Evolutionary conservation across 2,888 invertebrate species (phyloP).

Genomic region (Didymodactylos carnosus): DNA sequence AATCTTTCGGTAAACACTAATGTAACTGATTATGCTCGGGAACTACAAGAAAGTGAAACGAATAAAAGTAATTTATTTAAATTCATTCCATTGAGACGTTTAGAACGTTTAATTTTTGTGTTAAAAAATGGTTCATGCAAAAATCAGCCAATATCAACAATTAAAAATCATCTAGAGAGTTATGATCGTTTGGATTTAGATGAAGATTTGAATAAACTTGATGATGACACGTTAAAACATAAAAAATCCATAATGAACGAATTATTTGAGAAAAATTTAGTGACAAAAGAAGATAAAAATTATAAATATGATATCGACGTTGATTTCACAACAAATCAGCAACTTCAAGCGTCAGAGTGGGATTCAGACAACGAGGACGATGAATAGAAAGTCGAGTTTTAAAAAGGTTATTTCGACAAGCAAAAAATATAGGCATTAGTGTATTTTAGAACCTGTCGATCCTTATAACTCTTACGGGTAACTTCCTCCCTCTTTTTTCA

Average conservation of each 20-base stretch:
- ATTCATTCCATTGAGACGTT: constrained; percentile 29
- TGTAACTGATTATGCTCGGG: constrained; percentile 26
- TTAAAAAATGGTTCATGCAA: constrained; percentile 31
- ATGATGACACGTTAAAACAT: constrained; percentile 29
- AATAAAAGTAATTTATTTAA: not conserved
- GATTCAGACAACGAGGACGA: constrained; percentile 24
- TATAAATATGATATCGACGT: constrained; percentile 38
- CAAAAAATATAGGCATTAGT: no score
- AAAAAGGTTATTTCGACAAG: no score
- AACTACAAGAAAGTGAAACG: constrained; percentile 22
- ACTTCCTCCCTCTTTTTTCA: no score
- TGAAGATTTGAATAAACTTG: constrained; percentile 37
- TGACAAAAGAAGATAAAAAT: constrained; percentile 35
- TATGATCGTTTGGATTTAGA: constrained; percentile 35
- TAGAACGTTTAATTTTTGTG: constrained; percentile 35
- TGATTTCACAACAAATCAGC: constrained; percentile 25
- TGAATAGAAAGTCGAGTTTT: constrained; percentile 4
- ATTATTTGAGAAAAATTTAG: constrained; percentile 33
- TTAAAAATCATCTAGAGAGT: constrained; percentile 19
- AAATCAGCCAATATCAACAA: constrained; percentile 17
- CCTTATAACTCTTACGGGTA: no score
- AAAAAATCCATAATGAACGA: constrained; percentile 39
- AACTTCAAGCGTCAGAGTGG: constrained; percentile 33
- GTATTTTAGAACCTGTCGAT: no score
- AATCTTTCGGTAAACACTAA: constrained; percentile 33